phyloP scores from a whole-genome alignment of 1,140 invertebrate species.

The Aphis gossypii region DNA sequence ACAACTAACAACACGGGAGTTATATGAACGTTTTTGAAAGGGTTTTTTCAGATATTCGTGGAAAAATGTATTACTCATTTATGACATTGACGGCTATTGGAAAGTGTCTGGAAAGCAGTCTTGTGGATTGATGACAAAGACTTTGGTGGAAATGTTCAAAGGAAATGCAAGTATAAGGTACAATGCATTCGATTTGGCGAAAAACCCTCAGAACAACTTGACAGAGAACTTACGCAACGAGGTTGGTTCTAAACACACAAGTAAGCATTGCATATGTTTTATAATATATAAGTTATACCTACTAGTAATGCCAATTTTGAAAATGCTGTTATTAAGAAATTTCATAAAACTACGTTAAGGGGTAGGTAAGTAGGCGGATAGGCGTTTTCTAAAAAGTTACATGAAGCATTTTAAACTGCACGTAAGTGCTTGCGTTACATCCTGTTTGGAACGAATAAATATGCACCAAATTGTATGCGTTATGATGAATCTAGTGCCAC shows the following conservation, averaged over 20 bases:
- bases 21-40: slow-evolving; percentile 28
- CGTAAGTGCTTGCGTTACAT: neutral
- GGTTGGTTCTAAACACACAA: slow-evolving; percentile 66
- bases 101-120: slow-evolving; percentile 72
- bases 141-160: slow-evolving; percentile 72
- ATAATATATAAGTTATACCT: neutral
- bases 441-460: neutral
- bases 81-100: slow-evolving; percentile 73
- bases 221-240: slow-evolving; percentile 68
- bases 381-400: neutral
- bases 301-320: neutral
- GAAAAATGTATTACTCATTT: slow-evolving; percentile 75
- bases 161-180: slow-evolving; percentile 66
- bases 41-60: slow-evolving; percentile 70
- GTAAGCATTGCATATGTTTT: slow-evolving; percentile 65
- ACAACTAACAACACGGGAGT: neutral
- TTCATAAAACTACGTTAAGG: neutral
- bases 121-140: slow-evolving; percentile 75
- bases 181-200: slow-evolving; percentile 67
- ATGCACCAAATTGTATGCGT: neutral
- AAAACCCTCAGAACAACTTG: slow-evolving; percentile 66
- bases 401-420: neutral
- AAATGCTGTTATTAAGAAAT: neutral
- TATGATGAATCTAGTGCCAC: slow-evolving; percentile 8
- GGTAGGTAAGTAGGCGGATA: neutral